Evolutionary conservation across 2,797 vertebrate genomes (phyloP), one percentile per base, ranked within the genome.

Genomic region (Clarias platycephalus): DNA sequence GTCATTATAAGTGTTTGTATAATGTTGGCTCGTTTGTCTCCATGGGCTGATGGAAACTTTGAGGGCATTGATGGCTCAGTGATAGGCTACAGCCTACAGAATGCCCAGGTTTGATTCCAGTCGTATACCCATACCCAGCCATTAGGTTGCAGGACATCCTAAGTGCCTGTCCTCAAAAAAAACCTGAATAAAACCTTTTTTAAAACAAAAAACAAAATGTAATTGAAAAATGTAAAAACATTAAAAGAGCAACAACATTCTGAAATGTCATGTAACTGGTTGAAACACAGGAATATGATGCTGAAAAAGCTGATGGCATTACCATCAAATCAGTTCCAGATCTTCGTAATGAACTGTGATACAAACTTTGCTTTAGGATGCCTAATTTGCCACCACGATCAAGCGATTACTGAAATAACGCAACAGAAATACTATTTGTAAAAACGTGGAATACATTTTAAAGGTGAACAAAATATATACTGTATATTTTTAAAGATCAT

Each of bases 331-430:
- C 34, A 1, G 37, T 40, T 79, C 3, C 31, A 58, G 28, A 76
- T 9, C 22, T 60, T 62, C 62, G 20, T 15, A 26, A 1, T 26
- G 31, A 78, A 40, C 57, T 40, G 40, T 79, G 58, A 62, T 63
- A 24, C 62, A n/a, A 62, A n/a, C 44, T 49, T 78, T 18, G 20
- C 75, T 60, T 58, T 78, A n/a, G n/a, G 28, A 77, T 78, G 57
- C 75, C n/a, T 40, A 24, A 60, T 78, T 78, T 78, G 22, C 57
- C 74, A 60, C 18, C 34, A 40, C 22, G n/a, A 40, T 78, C 13
- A 62, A 78, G 57, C 31, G 40, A 40, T 37, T 62, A n/a, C 57
- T 62, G 34, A 13, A 62, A 37, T 3, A 77, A 5, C 37, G 5
- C 12, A 18, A 55, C n/a, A 75, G 26, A 31, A 78, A 77, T 15